Base-by-base conservation (phyloP, 1,140 invertebrate species). In the Marisa cornuarietis region DNA sequence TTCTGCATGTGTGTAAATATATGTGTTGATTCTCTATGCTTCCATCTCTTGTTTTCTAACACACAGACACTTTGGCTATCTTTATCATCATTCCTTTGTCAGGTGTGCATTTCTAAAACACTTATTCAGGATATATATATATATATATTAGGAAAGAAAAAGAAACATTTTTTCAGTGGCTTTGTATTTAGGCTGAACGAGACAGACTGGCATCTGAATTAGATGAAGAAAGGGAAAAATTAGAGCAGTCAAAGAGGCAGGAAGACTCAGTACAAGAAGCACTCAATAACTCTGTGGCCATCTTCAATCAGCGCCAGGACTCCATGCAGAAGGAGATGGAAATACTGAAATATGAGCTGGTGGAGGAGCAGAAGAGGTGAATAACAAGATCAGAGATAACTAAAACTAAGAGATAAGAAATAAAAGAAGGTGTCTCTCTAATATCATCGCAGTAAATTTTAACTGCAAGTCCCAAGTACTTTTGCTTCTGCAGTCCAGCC, bases 271-370 rank as follows among this genome's bases (percentile, higher is more conserved):
- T 77, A 20, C 75, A 77, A 20, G 75, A 77, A 24, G 75, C 75
- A 18, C 75, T 77, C 75, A 77, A 77, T 49, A 77, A 68, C 65
- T 77, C 75, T 68, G 75, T 77, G 63, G 75, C 63, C 75, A 77
- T 77, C 75, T 77, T 77, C 75, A 77, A 77, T 65, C 75, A 77
- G 75, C 75, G 75, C 63, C 75, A 77, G 63, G 51, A 42, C 16
- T 24, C 31, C 26, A 68, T 77, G 75, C 75, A 77, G 63, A 77
- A 42, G 54, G 75, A 77, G 26, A 68, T 68, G 11, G 63, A 77
- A 4, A 42, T 77, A 20, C 49, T 77, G 62, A 77, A 69, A 24
- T n/a, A n/a, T 26, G 75, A 69, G n/a, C 75, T 77, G 65, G 24
- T 42, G 9, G 75, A 77, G 42, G 75, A 77, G 26, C 75, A 77